Conservation (phyloP, 2,888 invertebrate genomes). For the Trachelus troglodyta region DNA sequence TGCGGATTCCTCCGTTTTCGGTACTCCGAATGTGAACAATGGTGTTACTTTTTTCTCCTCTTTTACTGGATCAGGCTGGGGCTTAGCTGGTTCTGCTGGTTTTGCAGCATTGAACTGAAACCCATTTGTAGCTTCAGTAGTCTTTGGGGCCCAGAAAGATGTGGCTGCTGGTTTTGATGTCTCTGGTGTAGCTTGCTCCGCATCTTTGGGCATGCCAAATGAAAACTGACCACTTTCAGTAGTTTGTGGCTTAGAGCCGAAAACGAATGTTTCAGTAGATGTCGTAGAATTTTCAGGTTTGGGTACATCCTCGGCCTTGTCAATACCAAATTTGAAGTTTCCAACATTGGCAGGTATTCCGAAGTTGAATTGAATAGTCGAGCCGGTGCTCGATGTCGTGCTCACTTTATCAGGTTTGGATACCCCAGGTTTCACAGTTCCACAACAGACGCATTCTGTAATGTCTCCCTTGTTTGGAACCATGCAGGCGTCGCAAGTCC, state of each 20-base stretch:
- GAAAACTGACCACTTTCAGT: constrained; percentile 38
- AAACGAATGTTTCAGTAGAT: constrained; percentile 58
- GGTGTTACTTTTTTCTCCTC: constrained; percentile 25
- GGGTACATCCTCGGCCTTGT: constrained; percentile 55
- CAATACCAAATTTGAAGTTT: constrained; percentile 68
- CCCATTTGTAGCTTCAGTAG: constrained; percentile 16
- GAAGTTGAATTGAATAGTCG: constrained; percentile 48
- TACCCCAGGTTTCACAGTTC: constrained; percentile 69
- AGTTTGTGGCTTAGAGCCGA: constrained; percentile 52
- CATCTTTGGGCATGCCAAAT: constrained; percentile 46
- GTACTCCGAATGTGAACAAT: constrained; percentile 38
- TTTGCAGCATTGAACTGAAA: constrained; percentile 26
- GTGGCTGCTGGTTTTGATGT: constrained; percentile 29
- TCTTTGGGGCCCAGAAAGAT: constrained; percentile 34
- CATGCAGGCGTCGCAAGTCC: constrained; percentile 73
- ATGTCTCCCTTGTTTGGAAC: constrained; percentile 67
- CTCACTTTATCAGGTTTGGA: constrained; percentile 21
- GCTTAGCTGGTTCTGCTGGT: not conserved
- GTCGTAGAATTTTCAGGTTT: constrained; percentile 29
- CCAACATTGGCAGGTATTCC: constrained; percentile 43
- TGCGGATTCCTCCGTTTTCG: constrained; percentile 30
- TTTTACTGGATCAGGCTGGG: not conserved
- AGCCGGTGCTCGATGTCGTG: constrained; percentile 15
- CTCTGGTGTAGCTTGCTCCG: constrained; percentile 13
- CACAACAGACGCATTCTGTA: constrained; percentile 71